A percentile compares a stretch with the other conserved stretches of the same genome.
Evolutionary conservation across 2,113 vertebrate genomes (phyloP).

Genomic region (Athene cunicularia): DNA sequence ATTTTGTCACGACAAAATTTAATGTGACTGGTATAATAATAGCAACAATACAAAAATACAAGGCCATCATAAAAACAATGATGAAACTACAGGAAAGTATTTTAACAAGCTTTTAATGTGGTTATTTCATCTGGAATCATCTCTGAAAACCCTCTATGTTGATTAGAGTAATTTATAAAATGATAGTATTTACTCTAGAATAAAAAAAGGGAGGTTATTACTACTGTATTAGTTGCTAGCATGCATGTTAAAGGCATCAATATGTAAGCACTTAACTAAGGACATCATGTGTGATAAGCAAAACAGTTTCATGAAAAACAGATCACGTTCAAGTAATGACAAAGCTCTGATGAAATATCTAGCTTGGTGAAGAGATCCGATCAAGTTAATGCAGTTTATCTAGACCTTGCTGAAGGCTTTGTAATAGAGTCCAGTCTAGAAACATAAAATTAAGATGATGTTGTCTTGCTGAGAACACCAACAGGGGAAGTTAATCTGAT

Average conservation of each 20-base stretch:
- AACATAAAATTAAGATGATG: not conserved
- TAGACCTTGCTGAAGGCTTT: not conserved
- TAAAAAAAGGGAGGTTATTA: not conserved
- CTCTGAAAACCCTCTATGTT: not conserved
- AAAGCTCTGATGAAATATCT: not conserved
- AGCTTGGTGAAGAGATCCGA: not conserved
- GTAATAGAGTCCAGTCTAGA: not conserved
- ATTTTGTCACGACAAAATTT: not conserved
- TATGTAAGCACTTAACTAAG: not conserved
- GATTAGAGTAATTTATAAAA: not conserved
- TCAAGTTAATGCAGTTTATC: not conserved
- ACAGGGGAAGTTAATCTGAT: not conserved
- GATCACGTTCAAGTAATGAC: not conserved
- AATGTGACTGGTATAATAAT: not conserved
- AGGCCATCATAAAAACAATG: not conserved
- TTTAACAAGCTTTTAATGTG: not conserved
- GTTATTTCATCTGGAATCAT: not conserved
- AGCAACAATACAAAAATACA: not conserved
- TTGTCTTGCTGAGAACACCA: not conserved
- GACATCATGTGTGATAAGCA: not conserved
- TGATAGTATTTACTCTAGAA: not conserved
- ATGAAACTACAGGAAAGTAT: not conserved
- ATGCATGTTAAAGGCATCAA: not conserved
- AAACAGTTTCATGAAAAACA: not conserved
- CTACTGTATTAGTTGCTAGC: not conserved